Evolutionary conservation across 2,888 invertebrate genomes (phyloP).

Genomic region (Microctonus aethiopoides): DNA sequence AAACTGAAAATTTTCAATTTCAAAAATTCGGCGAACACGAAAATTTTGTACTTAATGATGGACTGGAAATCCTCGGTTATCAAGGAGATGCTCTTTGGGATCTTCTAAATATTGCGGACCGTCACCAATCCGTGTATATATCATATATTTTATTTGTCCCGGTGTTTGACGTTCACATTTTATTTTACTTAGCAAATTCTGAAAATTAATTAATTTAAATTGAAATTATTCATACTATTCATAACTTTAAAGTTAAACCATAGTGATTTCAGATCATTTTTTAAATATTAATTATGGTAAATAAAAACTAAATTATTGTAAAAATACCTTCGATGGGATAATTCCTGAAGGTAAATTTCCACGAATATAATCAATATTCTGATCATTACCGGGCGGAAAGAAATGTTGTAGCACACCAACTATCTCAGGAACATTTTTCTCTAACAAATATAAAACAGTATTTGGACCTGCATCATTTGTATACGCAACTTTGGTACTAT

Average conservation of each 20-base stretch:
- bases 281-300: too few relatives aligned
- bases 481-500: conserved; percentile 84
- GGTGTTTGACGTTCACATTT: conserved; percentile 64
- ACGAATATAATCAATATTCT: conserved; percentile 69
- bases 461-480: conserved; percentile 99
- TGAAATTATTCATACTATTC: conserved; percentile 24
- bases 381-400: conserved; percentile 74
- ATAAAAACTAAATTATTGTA: conserved; percentile 4
- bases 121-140: conserved; percentile 84
- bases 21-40: not conserved
- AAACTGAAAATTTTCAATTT: conserved; percentile 7
- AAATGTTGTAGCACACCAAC: conserved; percentile 76
- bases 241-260: conserved; percentile 40
- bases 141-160: conserved; percentile 82
- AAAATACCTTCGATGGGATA: conserved; percentile 55
- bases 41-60: conserved; percentile 17
- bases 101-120: conserved; percentile 75
- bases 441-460: conserved; percentile 87
- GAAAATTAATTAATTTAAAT: conserved; percentile 12
- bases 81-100: conserved; percentile 68
- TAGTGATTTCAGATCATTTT: too few relatives aligned
- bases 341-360: conserved; percentile 68
- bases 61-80: conserved; percentile 67
- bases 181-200: conserved; percentile 55
- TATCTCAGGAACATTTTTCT: conserved; percentile 79